Conservation (phyloP, 2,797 vertebrate species). For the Tolypeutes matacus region DNA sequence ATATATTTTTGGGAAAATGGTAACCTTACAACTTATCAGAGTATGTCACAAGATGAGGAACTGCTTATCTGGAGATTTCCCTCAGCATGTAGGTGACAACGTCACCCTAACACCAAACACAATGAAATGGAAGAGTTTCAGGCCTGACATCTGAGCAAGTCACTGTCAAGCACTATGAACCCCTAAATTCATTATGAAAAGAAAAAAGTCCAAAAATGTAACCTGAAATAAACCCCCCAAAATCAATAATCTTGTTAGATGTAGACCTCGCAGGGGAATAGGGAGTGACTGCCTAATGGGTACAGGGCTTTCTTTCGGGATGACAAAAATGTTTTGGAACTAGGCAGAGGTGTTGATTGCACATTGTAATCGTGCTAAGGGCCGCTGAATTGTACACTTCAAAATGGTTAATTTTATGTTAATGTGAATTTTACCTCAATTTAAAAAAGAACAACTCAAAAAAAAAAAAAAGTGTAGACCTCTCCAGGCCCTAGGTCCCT, state of each 20-base stretch:
- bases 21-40: background rate
- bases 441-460: too few relatives aligned
- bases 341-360: too few relatives aligned
- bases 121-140: background rate
- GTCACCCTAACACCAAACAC: background rate
- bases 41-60: background rate
- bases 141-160: background rate
- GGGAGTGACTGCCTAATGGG: too few relatives aligned
- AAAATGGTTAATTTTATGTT: too few relatives aligned
- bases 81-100: background rate
- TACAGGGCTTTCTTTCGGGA: too few relatives aligned
- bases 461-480: background rate
- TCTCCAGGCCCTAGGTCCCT: background rate
- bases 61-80: background rate
- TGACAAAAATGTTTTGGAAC: too few relatives aligned
- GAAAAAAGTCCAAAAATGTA: background rate
- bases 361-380: too few relatives aligned
- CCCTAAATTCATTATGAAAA: background rate
- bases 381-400: too few relatives aligned
- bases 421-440: too few relatives aligned
- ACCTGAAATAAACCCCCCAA: background rate
- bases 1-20: background rate
- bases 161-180: background rate
- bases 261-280: background rate
- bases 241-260: background rate